These are phyloP conservation scores for Lanius ludovicianus DNA, from an alignment of 2,113 vertebrate species.

Conservation along the genomic window DNA sequence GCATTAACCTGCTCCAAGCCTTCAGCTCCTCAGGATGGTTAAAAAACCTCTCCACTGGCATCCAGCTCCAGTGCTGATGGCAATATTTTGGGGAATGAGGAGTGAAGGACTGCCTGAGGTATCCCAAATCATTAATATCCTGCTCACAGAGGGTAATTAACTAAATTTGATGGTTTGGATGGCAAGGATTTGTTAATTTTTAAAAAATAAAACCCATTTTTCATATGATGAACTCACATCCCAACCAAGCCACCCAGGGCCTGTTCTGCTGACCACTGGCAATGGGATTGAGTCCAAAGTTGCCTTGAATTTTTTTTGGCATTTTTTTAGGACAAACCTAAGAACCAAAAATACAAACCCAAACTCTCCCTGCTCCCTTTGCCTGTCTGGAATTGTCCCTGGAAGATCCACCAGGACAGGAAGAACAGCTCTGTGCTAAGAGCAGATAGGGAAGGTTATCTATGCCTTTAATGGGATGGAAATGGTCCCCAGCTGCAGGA, in stretches of 20 bases:
- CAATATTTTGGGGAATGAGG: accelerated
- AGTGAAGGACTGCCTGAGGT: neutral
- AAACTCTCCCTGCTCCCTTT: neutral
- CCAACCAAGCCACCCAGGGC: accelerated
- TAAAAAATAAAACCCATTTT: neutral
- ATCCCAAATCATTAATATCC: neutral
- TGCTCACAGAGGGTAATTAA: neutral
- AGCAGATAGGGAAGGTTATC: neutral
- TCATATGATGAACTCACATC: neutral
- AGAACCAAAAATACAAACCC: neutral
- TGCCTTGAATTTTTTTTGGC: neutral
- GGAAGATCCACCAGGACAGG: accelerated
- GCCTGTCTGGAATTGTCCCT: neutral
- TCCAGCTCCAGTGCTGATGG: neutral
- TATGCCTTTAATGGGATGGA: neutral
- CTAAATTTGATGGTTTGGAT: neutral
- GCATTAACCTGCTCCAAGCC: neutral
- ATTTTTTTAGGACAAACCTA: neutral
- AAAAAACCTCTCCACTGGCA: neutral
- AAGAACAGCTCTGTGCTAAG: neutral
- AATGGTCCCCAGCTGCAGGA: neutral
- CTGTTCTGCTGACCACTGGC: neutral
- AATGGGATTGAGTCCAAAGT: neutral
- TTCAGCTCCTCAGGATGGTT: neutral
- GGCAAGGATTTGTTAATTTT: neutral